Evolutionary conservation across 2,113 vertebrate genomes (phyloP).

Genomic region (Hippopotamus amphibius): DNA sequence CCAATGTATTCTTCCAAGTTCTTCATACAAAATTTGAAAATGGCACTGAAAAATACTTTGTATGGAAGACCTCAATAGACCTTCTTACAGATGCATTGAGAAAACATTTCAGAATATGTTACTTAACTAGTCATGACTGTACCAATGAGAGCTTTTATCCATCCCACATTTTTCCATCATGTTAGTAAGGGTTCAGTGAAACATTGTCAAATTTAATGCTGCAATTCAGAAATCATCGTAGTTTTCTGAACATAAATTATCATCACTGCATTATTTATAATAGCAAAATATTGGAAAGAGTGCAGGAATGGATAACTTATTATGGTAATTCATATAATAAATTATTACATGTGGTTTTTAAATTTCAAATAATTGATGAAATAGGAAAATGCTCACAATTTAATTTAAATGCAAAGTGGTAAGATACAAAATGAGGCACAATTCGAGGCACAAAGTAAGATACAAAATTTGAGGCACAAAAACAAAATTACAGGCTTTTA

Average conservation of each 20-base stretch:
- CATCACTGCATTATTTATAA: conserved; percentile 1
- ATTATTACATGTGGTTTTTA: background rate
- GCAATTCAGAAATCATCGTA: background rate
- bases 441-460: background rate
- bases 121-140: background rate
- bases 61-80: background rate
- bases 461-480: too few relatives aligned
- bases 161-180: background rate
- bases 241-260: background rate
- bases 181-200: conserved; percentile 10
- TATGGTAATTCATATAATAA: background rate
- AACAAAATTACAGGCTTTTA: conserved; percentile 23
- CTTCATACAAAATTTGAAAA: conserved; percentile 12
- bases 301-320: background rate
- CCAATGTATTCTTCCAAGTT: background rate
- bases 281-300: background rate
- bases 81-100: background rate
- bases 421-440: background rate
- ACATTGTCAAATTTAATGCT: background rate
- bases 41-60: background rate
- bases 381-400: background rate
- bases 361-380: conserved; percentile 33
- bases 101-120: background rate
- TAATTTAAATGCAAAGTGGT: conserved; percentile 19
- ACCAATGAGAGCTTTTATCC: background rate